Evolutionary conservation across 2,797 vertebrate species (phyloP).

Genomic region (Danio jaintianensis): DNA sequence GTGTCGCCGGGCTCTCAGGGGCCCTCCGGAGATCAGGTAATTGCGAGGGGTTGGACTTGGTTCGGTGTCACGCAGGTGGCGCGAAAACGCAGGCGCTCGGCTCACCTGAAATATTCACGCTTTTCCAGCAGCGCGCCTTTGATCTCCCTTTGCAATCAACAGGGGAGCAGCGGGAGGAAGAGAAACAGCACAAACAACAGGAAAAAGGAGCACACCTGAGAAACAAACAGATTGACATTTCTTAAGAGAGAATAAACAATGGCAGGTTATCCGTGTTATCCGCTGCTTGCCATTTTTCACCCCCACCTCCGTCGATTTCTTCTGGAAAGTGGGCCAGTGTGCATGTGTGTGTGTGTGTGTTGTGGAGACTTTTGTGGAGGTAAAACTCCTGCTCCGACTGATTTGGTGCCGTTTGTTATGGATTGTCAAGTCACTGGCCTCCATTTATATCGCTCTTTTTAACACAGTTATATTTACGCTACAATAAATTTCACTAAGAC

Average conservation of each 20-base stretch:
- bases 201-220: conserved; percentile 83
- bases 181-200: conserved; percentile 81
- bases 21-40: conserved; percentile 58
- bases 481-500: conserved; percentile 61
- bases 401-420: conserved; percentile 61
- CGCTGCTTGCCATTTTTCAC: conserved; percentile 48
- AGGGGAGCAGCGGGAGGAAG: conserved; percentile 63
- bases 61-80: conserved; percentile 79
- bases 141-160: conserved; percentile 79
- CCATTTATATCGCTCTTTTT: conserved; percentile 60
- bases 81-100: conserved; percentile 76
- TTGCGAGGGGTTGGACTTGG: conserved; percentile 5
- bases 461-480: conserved; percentile 62
- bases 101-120: conserved; percentile 86
- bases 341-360: conserved; percentile 58
- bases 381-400: conserved; percentile 54
- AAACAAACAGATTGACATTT: conserved; percentile 83
- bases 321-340: conserved; percentile 79
- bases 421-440: conserved; percentile 65
- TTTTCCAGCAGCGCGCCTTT: conserved; percentile 79
- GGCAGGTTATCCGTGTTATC: conserved; percentile 73
- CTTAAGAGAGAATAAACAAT: conserved; percentile 87
- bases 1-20: conserved; percentile 74
- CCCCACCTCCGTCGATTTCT: conserved; percentile 65
- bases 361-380: conserved; percentile 50